Conservation (phyloP, 2,797 vertebrate genomes). For the Pempheris klunzingeri region DNA sequence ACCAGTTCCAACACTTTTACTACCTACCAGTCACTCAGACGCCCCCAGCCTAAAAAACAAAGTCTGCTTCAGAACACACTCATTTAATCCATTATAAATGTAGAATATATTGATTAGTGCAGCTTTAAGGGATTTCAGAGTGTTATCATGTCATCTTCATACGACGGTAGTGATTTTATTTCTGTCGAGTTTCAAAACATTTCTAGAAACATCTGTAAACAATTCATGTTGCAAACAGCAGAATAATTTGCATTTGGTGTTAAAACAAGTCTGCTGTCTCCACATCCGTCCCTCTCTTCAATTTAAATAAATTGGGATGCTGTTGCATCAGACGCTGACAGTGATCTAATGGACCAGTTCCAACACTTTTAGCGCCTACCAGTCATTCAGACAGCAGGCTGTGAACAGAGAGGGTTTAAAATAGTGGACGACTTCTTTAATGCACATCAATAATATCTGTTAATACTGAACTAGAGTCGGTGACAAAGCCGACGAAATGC, state of each 20-base stretch:
- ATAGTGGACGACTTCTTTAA: too few species aligned
- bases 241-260: slow-evolving; percentile 2
- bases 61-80: too few species aligned
- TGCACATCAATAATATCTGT: background rate
- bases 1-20: too few species aligned
- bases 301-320: slow-evolving; percentile 2
- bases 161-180: background rate
- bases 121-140: background rate
- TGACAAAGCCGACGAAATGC: too few species aligned
- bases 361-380: too few species aligned
- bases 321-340: slow-evolving; percentile 37
- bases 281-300: background rate
- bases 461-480: too few species aligned
- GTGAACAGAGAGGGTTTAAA: too few species aligned
- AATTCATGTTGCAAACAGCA: background rate
- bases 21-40: too few species aligned
- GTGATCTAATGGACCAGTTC: too few species aligned
- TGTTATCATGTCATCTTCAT: background rate
- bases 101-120: background rate
- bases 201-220: background rate
- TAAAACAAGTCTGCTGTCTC: background rate
- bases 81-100: background rate
- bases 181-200: background rate
- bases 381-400: too few species aligned
- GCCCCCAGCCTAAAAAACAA: too few species aligned